Conservation (phyloP, 1,140 invertebrate species). For the Sycophila sp. region DNA sequence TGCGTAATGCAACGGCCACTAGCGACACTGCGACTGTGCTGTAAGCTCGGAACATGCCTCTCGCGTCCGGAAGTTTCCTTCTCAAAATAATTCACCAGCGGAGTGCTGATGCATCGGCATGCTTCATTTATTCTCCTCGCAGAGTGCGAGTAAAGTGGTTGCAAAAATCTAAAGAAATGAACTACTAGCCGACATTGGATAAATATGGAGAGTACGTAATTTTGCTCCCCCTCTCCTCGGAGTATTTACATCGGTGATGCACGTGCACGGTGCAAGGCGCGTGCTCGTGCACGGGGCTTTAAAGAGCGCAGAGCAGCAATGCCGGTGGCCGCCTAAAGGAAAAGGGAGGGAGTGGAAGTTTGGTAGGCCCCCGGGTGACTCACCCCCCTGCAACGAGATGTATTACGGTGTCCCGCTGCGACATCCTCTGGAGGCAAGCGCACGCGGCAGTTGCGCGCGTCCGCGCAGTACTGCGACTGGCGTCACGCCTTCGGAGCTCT, state of each 20-base stretch:
- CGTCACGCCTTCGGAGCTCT: neutral
- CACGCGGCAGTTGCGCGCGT: neutral
- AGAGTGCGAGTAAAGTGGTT: no score
- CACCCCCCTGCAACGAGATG: slow-evolving; percentile 89
- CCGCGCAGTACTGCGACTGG: no score
- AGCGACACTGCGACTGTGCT: neutral
- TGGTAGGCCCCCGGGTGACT: slow-evolving; percentile 53
- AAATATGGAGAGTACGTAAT: neutral
- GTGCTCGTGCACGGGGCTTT: neutral
- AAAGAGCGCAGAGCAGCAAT: neutral
- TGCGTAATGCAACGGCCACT: neutral
- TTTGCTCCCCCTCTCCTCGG: neutral
- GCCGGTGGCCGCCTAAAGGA: neutral
- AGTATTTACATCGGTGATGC: neutral
- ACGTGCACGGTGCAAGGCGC: neutral
- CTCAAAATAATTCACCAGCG: neutral
- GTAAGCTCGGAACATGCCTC: neutral
- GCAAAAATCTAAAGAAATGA: neutral
- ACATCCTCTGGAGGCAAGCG: slow-evolving; percentile 64
- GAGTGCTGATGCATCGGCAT: neutral
- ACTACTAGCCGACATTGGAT: neutral
- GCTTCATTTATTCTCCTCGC: neutral
- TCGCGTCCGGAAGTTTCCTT: neutral
- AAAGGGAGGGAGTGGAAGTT: neutral
- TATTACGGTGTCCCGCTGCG: slow-evolving; percentile 83